Evolutionary conservation across 2,113 vertebrate species (phyloP).

Genomic region (Rana temporaria): DNA sequence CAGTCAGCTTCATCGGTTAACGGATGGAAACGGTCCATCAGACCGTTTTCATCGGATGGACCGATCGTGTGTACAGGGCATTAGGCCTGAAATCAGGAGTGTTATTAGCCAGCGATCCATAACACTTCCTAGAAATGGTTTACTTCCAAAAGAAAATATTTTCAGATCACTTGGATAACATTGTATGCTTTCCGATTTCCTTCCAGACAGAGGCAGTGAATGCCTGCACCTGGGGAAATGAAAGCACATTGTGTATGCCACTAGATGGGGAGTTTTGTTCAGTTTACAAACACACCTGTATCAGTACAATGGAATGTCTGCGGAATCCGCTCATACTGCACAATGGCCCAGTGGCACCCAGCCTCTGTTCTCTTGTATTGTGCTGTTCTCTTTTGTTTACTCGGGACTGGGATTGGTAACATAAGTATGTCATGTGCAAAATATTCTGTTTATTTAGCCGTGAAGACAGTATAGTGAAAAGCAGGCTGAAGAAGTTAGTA

Average conservation of each 20-base stretch:
- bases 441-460: conserved; percentile 13
- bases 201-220: too few species aligned
- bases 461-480: neutral
- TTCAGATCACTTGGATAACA: too few species aligned
- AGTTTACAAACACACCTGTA: conserved; percentile 37
- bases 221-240: neutral
- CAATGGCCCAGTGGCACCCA: neutral
- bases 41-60: too few species aligned
- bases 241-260: neutral
- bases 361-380: neutral
- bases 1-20: too few species aligned
- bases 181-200: too few species aligned
- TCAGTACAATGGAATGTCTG: neutral
- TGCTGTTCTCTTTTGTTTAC: conserved; percentile 14
- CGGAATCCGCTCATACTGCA: neutral
- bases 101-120: too few species aligned
- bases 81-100: too few species aligned
- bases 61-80: too few species aligned
- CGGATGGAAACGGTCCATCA: too few species aligned
- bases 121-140: too few species aligned
- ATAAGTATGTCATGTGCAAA: conserved; percentile 14
- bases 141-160: too few species aligned
- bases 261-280: neutral
- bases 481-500: neutral
- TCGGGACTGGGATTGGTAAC: neutral